These are phyloP conservation scores for Scomber colias DNA, from an alignment of 2,113 vertebrate species.

Conservation along the genomic window DNA sequence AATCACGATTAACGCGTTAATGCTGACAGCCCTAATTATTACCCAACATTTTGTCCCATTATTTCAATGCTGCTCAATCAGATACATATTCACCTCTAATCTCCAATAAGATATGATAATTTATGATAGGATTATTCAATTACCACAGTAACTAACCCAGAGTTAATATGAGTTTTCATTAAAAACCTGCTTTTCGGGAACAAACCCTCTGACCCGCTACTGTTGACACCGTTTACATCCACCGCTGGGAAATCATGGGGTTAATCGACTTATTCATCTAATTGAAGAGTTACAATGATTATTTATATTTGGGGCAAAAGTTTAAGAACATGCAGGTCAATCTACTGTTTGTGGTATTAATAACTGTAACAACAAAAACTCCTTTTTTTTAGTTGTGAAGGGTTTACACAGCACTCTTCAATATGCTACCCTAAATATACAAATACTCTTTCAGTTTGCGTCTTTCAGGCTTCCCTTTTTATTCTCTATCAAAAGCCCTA, in stretches of 20 bases:
- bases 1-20: no score
- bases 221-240: not conserved
- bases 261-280: not conserved
- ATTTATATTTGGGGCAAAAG: conserved; percentile 17
- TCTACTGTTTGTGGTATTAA: conserved; percentile 19
- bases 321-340: conserved; percentile 43
- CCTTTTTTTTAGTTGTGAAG: not conserved
- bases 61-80: no score
- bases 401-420: not conserved
- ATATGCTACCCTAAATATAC: conserved; percentile 38
- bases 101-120: no score
- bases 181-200: no score
- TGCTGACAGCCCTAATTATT: no score
- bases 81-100: no score
- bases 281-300: conserved; percentile 25
- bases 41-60: no score
- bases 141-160: no score
- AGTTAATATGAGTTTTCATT: no score
- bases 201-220: not conserved
- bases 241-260: not conserved
- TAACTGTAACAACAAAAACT: not conserved
- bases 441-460: conserved; percentile 13
- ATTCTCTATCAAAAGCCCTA: conserved; percentile 1
- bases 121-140: no score
- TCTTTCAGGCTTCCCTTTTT: not conserved